A percentile compares a stretch with the other conserved stretches of the same genome.
These are phyloP conservation scores for Trilocha varians DNA, from an alignment of 2,888 invertebrate genomes.

Conservation along the genomic window DNA sequence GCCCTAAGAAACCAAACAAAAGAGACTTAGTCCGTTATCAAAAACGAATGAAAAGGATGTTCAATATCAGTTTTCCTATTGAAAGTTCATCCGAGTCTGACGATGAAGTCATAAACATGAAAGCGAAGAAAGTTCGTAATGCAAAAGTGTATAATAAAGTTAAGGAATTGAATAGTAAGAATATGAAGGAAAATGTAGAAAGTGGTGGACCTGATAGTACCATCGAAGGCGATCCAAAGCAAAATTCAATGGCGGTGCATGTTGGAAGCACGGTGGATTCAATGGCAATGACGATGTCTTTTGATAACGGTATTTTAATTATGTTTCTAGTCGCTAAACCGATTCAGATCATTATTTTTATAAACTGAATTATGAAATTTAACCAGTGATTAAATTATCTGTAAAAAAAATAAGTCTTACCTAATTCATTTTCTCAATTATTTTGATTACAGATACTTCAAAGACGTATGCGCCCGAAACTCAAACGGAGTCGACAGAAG, in stretches of 20 bases:
- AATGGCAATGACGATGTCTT: constrained; percentile 14
- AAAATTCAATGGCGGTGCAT: constrained; percentile 37
- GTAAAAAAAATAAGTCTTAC: no score
- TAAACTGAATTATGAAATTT: no score
- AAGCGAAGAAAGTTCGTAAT: not conserved
- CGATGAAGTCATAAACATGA: constrained; percentile 13
- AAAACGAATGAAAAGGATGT: constrained; percentile 37
- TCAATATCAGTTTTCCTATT: constrained; percentile 36
- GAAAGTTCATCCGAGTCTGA: constrained; percentile 33
- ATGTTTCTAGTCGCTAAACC: no score
- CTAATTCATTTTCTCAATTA: not conserved
- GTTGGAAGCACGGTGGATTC: constrained; percentile 28
- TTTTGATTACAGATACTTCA: constrained; percentile 15
- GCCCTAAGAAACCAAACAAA: constrained; percentile 41
- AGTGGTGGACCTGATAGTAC: constrained; percentile 5
- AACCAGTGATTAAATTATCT: no score
- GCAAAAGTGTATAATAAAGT: not conserved
- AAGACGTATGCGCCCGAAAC: constrained; percentile 30
- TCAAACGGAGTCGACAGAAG: constrained; percentile 7
- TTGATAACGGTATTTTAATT: constrained; percentile 29
- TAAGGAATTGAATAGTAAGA: not conserved
- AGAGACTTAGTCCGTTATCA: constrained; percentile 32
- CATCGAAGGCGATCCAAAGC: constrained; percentile 9
- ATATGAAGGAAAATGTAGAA: constrained; percentile 1
- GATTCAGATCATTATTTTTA: not conserved